phyloP scores from a whole-genome alignment of 2,113 vertebrate genomes.

The Rattus rattus region DNA sequence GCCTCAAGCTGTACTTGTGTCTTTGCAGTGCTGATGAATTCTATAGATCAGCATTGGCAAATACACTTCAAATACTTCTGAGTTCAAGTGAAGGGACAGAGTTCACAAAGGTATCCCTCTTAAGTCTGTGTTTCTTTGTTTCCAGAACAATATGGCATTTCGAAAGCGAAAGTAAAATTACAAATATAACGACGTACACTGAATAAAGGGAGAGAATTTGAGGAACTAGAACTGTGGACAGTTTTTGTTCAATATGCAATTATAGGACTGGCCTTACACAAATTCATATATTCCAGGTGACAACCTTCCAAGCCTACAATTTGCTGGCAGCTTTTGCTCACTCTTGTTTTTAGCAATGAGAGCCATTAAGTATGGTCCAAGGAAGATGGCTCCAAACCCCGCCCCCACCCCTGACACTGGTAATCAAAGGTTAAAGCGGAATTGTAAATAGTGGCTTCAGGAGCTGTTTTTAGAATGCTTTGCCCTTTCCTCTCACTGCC shows the following conservation, averaged over 20 bases:
- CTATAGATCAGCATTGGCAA: not conserved
- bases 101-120: not conserved
- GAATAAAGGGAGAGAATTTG: not conserved
- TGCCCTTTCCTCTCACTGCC: not conserved
- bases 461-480: not conserved
- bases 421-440: not conserved
- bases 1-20: not conserved
- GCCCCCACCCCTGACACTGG: not conserved
- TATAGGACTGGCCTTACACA: not conserved
- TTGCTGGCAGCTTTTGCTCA: not conserved
- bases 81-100: not conserved
- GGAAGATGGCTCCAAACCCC: not conserved
- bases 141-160: not conserved
- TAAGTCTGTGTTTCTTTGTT: not conserved
- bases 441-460: slow-evolving; percentile 55
- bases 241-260: not conserved
- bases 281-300: not conserved
- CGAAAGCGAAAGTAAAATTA: not conserved
- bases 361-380: not conserved
- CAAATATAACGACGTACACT: fast-evolving
- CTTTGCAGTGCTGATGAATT: not conserved
- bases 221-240: not conserved
- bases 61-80: not conserved
- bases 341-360: not conserved
- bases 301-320: not conserved